Conservation (phyloP, 92 coral and sea anemone species). For the Diadumene lineata region DNA sequence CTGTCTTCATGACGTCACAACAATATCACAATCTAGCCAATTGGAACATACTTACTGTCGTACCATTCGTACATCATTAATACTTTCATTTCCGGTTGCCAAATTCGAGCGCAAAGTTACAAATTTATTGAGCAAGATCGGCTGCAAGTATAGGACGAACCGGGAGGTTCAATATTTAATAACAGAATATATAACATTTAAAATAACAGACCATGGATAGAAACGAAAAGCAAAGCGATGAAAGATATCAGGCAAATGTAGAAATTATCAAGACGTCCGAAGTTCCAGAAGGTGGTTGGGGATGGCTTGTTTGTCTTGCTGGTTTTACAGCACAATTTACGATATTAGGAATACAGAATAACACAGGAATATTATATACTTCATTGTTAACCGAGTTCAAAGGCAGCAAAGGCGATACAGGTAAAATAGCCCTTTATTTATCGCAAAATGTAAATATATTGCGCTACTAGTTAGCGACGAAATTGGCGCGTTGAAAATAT, state of each 20-base stretch:
- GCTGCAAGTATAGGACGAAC: neutral
- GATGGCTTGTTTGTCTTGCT: constrained; percentile 93
- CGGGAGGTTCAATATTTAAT: neutral
- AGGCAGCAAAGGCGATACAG: constrained; percentile 73
- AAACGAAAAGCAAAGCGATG: constrained; percentile 31
- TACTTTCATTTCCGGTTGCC: constrained; percentile 6
- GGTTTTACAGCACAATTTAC: constrained; percentile 86
- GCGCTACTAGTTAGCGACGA: too few relatives aligned
- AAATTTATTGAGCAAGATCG: neutral
- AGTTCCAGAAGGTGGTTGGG: constrained; percentile 97
- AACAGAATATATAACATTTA: neutral
- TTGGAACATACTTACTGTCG: constrained; percentile 3
- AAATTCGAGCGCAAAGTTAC: neutral
- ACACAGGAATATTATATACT: constrained; percentile 87
- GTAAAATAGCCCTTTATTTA: constrained; percentile 15
- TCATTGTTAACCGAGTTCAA: constrained; percentile 65
- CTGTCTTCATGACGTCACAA: constrained; percentile 19
- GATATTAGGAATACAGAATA: constrained; percentile 91
- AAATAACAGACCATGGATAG: constrained; percentile 39
- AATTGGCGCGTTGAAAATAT: too few relatives aligned
- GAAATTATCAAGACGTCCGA: constrained; percentile 38
- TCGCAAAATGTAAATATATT: neutral
- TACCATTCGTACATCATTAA: constrained; percentile 9
- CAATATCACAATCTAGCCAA: constrained; percentile 54
- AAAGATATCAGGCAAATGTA: constrained; percentile 19